A percentile compares a stretch with the other conserved stretches of the same genome.
phyloP scores from a whole-genome alignment of 2,888 invertebrate species.

The Folsomia manolachei region DNA sequence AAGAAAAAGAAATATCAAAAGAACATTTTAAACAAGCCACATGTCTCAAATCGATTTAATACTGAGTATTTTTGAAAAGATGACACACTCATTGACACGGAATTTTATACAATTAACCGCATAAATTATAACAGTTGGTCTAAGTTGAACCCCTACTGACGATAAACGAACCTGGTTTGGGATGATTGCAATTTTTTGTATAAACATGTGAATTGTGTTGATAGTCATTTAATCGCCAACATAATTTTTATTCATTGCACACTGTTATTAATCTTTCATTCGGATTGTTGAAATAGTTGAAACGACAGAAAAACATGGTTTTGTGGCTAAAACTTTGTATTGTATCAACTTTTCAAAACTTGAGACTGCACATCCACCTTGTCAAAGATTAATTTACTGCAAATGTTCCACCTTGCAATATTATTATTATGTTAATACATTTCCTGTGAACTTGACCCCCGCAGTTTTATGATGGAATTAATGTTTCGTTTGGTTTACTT shows the following conservation, averaged over 20 bases:
- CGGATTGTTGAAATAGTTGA: neutral
- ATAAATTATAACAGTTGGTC: too few relatives aligned
- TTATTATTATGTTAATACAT: neutral
- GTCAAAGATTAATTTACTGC: neutral
- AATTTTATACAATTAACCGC: too few relatives aligned
- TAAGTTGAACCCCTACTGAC: too few relatives aligned
- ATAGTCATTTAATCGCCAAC: neutral
- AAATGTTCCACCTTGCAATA: too few relatives aligned
- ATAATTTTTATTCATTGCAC: neutral
- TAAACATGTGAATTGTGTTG: neutral
- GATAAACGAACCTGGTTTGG: too few relatives aligned
- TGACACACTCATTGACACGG: too few relatives aligned
- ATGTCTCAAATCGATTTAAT: too few relatives aligned
- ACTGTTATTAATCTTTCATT: conserved; percentile 1
- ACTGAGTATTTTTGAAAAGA: too few relatives aligned
- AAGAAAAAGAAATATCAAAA: too few relatives aligned
- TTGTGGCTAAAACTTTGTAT: neutral
- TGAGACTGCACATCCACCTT: neutral
- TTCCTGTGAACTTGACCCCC: neutral
- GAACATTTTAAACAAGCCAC: too few relatives aligned
- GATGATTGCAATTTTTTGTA: too few relatives aligned
- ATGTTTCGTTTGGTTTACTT: neutral
- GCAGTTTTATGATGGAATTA: neutral
- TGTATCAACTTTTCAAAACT: conserved; percentile 2
- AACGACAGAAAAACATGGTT: neutral